These are phyloP conservation scores for Mercenaria mercenaria DNA, from an alignment of 1,140 invertebrate species.

Conservation along the genomic window DNA sequence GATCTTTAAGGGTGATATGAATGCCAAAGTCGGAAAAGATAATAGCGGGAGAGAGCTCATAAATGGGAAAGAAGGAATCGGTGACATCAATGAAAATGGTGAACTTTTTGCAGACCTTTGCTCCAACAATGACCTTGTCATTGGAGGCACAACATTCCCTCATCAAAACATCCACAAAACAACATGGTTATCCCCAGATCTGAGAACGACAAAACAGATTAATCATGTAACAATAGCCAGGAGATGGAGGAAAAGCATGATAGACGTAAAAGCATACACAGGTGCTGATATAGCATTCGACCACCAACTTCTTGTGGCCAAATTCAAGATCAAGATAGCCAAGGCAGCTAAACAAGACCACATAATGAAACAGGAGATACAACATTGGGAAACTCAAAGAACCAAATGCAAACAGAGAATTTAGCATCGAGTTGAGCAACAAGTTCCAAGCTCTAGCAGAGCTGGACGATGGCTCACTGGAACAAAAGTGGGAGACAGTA, in stretches of 20 bases:
- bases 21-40: constrained; percentile 67
- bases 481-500: not conserved
- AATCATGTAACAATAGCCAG: constrained; percentile 47
- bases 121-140: constrained; percentile 65
- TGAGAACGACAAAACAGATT: constrained; percentile 37
- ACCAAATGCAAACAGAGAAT: not conserved
- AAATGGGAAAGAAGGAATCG: constrained; percentile 63
- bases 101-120: constrained; percentile 64
- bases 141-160: constrained; percentile 63
- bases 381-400: not conserved
- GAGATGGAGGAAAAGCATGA: not conserved
- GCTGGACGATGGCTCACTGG: not conserved
- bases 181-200: constrained; percentile 31
- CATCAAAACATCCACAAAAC: constrained; percentile 9
- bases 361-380: not conserved
- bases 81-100: constrained; percentile 70
- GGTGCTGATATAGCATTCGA: not conserved
- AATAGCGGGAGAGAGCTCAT: constrained; percentile 51
- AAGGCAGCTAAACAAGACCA: not conserved
- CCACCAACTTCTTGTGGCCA: not conserved
- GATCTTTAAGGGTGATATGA: constrained; percentile 70
- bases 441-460: not conserved
- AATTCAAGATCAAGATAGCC: not conserved
- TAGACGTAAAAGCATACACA: constrained; percentile 10
- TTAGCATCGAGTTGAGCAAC: not conserved